These are phyloP conservation scores for Chlorops oryzae DNA, from an alignment of 1,140 invertebrate genomes.

Conservation along the genomic window DNA sequence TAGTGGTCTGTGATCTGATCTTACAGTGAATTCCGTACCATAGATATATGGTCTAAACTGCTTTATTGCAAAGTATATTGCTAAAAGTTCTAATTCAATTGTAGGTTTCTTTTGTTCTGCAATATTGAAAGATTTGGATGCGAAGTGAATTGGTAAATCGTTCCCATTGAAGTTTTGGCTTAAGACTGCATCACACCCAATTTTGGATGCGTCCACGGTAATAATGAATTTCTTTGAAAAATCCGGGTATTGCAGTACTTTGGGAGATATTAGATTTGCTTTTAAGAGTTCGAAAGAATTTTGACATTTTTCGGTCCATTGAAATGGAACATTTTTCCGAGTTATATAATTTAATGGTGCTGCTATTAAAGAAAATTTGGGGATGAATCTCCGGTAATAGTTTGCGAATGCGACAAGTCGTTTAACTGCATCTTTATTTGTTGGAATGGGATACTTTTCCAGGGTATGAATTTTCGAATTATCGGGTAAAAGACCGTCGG, in stretches of 20 bases:
- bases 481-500: no score
- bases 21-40: slow-evolving; percentile 44
- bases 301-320: not conserved
- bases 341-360: not conserved
- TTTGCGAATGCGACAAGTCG: no score
- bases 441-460: no score
- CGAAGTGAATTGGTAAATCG: not conserved
- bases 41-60: slow-evolving; percentile 49
- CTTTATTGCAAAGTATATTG: slow-evolving; percentile 42
- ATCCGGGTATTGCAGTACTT: not conserved
- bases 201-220: not conserved
- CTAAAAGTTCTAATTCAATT: slow-evolving; percentile 2
- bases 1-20: slow-evolving; percentile 48
- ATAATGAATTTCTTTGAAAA: not conserved
- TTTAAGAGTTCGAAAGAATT: slow-evolving; percentile 1
- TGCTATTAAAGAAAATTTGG: not conserved
- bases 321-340: not conserved
- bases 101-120: no score
- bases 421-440: no score
- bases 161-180: not conserved
- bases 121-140: not conserved
- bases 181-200: not conserved
- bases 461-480: no score
- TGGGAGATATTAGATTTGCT: not conserved
- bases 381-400: slow-evolving; percentile 2